Evolutionary conservation across 1,140 invertebrate genomes (phyloP), one percentile per base, ranked within the genome.

Genomic region (Diplogasteroides magnus): DNA sequence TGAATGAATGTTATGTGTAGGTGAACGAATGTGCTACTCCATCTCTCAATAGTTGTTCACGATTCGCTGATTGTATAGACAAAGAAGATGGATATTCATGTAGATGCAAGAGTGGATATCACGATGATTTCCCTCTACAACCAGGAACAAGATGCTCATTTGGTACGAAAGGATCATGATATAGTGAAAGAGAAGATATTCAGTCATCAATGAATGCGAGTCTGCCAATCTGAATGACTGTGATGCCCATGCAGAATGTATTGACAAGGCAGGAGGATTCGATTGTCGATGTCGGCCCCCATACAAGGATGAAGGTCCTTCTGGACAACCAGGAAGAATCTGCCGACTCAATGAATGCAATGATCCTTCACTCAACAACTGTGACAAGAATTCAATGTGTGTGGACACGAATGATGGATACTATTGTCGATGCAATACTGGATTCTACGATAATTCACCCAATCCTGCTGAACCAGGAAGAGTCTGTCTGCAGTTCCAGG

Each of bases 221-320:
- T 72, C 67, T 19, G 57, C 73, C 14, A 72, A 72, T 63, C 65
- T 80, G 1, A 79, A 79, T 61, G 74, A 81, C 37, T 83, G 81
- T 71, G 68, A 80, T 64, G 62, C 68, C 14, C 74, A 83, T 69
- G 83, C 83, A 14, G 60, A 74, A 2, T 85, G 84, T 71, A 72
- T 77, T 29, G 83, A 85, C 66, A 66, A 69, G 25, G 69, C 74
- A 2, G 83, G 82, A n/a, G 64, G 74, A 19, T 84, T 72, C 68
- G 67, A 75, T 1, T 85, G 84, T 71, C 37, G 71, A 15, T 85
- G 84, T 67, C 74, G 78, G 23, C 67, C 73, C 37, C 83, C 82
- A 2, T 84, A 69, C 70, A 37, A 69, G 26, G 80, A 83, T 27
- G 76, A 77, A 72, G 66, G 68, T 29, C 76, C 76, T 13, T 55